A percentile compares a stretch with the other conserved stretches of the same genome.
phyloP scores from a whole-genome alignment of 2,888 invertebrate genomes.

The Lomographa bimaculata region DNA sequence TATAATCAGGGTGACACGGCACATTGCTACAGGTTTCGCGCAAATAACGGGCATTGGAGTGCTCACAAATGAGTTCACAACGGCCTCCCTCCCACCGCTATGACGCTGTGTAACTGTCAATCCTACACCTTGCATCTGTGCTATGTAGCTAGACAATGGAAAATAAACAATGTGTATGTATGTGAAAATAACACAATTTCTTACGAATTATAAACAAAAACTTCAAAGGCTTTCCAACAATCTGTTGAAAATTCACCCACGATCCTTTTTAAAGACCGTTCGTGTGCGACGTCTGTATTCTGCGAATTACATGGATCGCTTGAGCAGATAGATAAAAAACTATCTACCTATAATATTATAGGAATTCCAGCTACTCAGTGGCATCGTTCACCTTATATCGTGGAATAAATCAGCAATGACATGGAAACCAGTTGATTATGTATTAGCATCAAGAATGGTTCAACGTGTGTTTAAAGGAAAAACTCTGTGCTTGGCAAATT shows the following conservation, averaged over 20 bases:
- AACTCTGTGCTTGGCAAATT: too few relatives aligned
- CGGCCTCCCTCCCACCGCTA: slow-evolving; percentile 48
- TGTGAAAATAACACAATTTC: slow-evolving; percentile 4
- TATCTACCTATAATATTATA: slow-evolving; percentile 11
- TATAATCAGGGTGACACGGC: slow-evolving; percentile 2
- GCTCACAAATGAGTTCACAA: slow-evolving; percentile 34
- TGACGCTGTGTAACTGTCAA: slow-evolving; percentile 46
- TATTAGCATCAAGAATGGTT: too few relatives aligned
- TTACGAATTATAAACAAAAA: slow-evolving; percentile 12
- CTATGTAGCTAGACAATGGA: slow-evolving; percentile 16
- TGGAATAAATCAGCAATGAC: slow-evolving; percentile 30
- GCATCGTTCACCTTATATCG: slow-evolving; percentile 38
- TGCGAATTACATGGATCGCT: slow-evolving; percentile 6
- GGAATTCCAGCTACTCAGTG: slow-evolving; percentile 36
- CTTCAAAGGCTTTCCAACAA: slow-evolving; percentile 9
- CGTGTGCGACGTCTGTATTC: neutral
- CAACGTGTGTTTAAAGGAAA: too few relatives aligned
- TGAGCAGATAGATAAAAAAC: slow-evolving; percentile 12
- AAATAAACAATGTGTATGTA: slow-evolving; percentile 6
- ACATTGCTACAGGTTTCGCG: slow-evolving; percentile 18
- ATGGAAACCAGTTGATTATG: slow-evolving; percentile 23
- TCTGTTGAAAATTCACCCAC: slow-evolving; percentile 3
- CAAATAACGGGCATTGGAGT: slow-evolving; percentile 37
- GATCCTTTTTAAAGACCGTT: too few relatives aligned
- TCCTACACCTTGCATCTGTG: slow-evolving; percentile 28